These are phyloP conservation scores for Timandra comae DNA, from an alignment of 2,888 invertebrate genomes.

Conservation along the genomic window DNA sequence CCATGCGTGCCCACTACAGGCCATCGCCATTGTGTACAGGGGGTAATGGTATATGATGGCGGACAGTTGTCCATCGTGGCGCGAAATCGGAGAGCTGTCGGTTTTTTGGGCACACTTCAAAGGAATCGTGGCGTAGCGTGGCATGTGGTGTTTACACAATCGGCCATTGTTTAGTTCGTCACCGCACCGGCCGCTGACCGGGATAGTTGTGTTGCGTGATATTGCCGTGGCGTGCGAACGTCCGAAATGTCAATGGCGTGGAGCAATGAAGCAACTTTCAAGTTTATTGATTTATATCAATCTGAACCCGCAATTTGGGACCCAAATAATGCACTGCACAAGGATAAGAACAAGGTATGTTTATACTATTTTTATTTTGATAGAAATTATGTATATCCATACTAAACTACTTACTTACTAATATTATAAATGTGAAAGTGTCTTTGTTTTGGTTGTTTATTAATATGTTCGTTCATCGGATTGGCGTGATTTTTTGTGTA, in stretches of 20 bases:
- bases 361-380: constrained; percentile 8
- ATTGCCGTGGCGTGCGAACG: background rate
- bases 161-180: constrained; percentile 16
- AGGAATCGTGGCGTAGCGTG: constrained; percentile 20
- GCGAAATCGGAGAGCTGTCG: constrained; percentile 14
- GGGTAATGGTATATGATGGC: constrained; percentile 15
- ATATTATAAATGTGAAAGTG: no score
- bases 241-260: constrained; percentile 9
- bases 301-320: constrained; percentile 10
- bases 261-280: constrained; percentile 15
- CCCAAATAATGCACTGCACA: constrained; percentile 14
- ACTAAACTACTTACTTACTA: no score
- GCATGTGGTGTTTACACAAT: constrained; percentile 14
- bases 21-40: constrained; percentile 15
- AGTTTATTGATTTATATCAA: constrained; percentile 16
- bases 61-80: constrained; percentile 7
- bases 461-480: constrained; percentile 1
- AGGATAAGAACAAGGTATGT: constrained; percentile 12
- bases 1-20: constrained; percentile 12
- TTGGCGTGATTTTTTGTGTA: constrained; percentile 7
- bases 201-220: constrained; percentile 9
- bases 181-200: constrained; percentile 16
- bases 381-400: no score
- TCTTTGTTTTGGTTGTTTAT: constrained; percentile 3
- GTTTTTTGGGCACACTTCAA: constrained; percentile 22